phyloP scores from a whole-genome alignment of 2,888 invertebrate species.

The Bursaphelenchus okinawaensis region DNA sequence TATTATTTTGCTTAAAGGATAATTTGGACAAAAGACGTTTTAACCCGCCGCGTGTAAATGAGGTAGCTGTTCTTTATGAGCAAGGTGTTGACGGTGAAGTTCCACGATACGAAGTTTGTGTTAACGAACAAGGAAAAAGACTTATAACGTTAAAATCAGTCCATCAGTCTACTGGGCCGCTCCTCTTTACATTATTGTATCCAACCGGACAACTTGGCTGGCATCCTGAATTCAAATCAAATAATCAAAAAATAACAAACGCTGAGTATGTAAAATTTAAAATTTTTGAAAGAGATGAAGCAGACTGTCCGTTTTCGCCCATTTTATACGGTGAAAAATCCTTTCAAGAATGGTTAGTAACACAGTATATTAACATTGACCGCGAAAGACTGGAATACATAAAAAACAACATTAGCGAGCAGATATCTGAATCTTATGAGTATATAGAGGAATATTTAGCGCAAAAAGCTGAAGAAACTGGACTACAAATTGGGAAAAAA shows the following conservation, averaged over 20 bases:
- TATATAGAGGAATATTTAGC: no score
- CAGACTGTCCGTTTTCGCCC: neutral
- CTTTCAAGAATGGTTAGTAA: neutral
- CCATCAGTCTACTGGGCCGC: no score
- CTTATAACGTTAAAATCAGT: no score
- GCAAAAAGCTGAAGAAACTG: no score
- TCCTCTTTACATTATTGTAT: neutral
- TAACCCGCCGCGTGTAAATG: slow-evolving; percentile 12
- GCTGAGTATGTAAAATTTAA: no score
- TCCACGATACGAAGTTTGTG: neutral
- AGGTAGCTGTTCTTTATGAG: no score
- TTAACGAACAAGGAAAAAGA: slow-evolving; percentile 15
- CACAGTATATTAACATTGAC: neutral
- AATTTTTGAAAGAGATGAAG: neutral
- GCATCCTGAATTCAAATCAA: neutral
- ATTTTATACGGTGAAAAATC: neutral
- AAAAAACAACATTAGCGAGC: no score
- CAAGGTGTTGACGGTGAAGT: slow-evolving; percentile 17
- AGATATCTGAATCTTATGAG: no score
- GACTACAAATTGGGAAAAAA: neutral
- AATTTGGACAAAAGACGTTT: slow-evolving; percentile 20
- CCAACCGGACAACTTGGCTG: neutral
- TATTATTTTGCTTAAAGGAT: no score
- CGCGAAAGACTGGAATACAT: neutral
- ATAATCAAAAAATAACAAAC: neutral